These are phyloP conservation scores for Hesperia comma DNA, from an alignment of 2,888 invertebrate species.

Conservation along the genomic window DNA sequence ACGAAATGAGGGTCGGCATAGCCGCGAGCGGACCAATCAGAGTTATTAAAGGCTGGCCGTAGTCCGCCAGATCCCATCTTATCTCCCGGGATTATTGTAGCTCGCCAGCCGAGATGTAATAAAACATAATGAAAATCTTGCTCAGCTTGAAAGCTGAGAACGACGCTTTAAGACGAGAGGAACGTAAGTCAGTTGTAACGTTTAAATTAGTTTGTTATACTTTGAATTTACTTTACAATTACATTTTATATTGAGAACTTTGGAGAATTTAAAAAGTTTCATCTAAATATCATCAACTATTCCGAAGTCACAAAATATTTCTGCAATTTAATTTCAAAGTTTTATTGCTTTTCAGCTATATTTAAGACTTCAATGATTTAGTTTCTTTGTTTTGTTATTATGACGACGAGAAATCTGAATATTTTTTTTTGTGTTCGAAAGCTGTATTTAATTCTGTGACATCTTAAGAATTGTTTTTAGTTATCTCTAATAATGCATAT, in stretches of 20 bases:
- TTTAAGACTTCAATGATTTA: no score
- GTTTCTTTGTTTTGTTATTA: no score
- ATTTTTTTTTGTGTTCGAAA: no score
- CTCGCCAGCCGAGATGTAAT: conserved; percentile 38
- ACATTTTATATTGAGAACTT: background rate
- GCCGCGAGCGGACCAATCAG: conserved; percentile 41
- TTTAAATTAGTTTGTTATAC: conserved; percentile 16
- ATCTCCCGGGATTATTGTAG: conserved; percentile 39
- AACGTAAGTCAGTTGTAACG: conserved; percentile 19
- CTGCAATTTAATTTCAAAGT: no score
- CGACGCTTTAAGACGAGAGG: conserved; percentile 15
- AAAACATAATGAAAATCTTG: conserved; percentile 39
- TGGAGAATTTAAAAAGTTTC: background rate
- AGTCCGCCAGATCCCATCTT: conserved; percentile 39
- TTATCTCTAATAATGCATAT: no score
- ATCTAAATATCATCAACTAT: no score
- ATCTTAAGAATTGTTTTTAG: no score
- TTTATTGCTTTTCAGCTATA: no score
- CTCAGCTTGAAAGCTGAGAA: conserved; percentile 32
- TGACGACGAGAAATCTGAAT: no score
- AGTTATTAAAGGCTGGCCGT: conserved; percentile 44
- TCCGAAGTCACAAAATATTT: no score
- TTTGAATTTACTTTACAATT: background rate
- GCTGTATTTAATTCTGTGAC: no score
- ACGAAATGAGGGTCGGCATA: conserved; percentile 36